These are phyloP conservation scores for Mobula birostris DNA, from an alignment of 2,113 vertebrate species.

Conservation along the genomic window DNA sequence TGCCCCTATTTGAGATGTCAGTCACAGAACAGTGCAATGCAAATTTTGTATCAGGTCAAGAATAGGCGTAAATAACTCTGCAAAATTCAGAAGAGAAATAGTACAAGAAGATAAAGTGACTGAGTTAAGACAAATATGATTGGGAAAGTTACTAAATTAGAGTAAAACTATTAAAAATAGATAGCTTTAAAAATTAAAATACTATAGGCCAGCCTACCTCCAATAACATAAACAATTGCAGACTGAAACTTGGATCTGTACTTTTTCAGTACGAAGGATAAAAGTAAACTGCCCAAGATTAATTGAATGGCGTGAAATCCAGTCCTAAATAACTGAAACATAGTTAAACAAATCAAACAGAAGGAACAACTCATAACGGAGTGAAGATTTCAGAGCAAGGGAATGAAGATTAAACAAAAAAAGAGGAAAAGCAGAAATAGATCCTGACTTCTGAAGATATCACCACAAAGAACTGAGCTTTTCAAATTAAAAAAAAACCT, in stretches of 20 bases:
- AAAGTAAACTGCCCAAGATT: background rate
- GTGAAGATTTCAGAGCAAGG: conserved; percentile 60
- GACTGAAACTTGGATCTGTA: background rate
- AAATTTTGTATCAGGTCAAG: background rate
- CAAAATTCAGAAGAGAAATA: background rate
- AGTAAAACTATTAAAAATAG: background rate
- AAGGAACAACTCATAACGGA: conserved; percentile 60
- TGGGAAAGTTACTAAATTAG: background rate
- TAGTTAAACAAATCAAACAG: conserved; percentile 63
- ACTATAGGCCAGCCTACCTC: background rate
- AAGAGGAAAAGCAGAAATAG: background rate
- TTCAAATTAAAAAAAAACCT: conserved; percentile 29
- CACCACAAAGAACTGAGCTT: conserved; percentile 26
- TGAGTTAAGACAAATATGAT: background rate
- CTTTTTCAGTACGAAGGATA: background rate
- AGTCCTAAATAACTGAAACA: conserved; percentile 53
- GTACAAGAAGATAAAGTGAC: background rate
- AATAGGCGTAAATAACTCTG: background rate
- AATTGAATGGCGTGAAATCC: background rate
- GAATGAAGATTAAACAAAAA: conserved; percentile 63
- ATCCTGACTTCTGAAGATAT: conserved; percentile 33
- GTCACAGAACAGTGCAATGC: background rate
- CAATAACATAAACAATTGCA: background rate
- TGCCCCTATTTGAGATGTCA: background rate
- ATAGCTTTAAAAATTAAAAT: background rate